Evolutionary conservation across 2,797 vertebrate genomes (phyloP).

Genomic region (Acanthiza pusilla): DNA sequence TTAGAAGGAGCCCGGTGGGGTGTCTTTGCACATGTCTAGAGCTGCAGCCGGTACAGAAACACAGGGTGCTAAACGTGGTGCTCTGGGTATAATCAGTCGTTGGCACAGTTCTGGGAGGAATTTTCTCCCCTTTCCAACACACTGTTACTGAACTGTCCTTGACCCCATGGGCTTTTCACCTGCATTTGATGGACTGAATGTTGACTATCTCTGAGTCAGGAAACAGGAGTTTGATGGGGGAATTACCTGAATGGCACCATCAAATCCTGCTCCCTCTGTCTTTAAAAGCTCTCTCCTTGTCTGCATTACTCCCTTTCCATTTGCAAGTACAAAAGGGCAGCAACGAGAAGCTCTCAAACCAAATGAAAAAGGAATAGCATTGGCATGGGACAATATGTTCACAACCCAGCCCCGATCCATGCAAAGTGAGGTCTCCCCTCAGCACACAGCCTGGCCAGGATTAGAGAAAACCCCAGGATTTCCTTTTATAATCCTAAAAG

Average conservation of each 20-base stretch:
- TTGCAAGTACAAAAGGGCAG: neutral
- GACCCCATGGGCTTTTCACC: neutral
- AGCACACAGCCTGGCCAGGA: neutral
- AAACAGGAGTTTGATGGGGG: neutral
- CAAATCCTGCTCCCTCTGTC: neutral
- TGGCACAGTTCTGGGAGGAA: neutral
- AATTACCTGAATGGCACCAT: neutral
- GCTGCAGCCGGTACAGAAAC: neutral
- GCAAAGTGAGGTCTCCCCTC: neutral
- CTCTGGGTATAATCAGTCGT: neutral
- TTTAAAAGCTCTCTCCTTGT: neutral
- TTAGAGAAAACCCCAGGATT: neutral
- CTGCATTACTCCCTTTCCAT: neutral
- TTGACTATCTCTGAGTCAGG: neutral
- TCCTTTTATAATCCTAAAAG: neutral
- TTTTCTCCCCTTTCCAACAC: neutral
- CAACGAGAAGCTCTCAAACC: neutral
- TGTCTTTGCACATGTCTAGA: neutral
- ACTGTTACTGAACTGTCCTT: neutral
- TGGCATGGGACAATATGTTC: rapidly evolving
- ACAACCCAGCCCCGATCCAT: neutral
- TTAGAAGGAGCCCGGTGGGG: neutral
- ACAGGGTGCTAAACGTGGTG: rapidly evolving
- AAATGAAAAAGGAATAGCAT: neutral
- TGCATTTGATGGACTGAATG: neutral